Conservation (phyloP, 2,113 vertebrate genomes). For the Oreotragus oreotragus region DNA sequence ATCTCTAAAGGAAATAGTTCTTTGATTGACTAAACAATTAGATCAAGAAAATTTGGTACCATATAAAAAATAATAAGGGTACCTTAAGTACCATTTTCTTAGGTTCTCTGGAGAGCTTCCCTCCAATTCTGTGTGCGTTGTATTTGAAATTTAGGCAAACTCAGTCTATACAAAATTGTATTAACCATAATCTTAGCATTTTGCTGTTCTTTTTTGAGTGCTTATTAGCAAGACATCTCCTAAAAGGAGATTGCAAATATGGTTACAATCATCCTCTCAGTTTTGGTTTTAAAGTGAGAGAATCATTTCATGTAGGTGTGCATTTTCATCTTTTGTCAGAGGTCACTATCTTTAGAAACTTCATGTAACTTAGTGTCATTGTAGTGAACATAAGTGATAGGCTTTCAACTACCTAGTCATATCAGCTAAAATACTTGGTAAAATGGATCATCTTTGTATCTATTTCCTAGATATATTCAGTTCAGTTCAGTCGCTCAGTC, state of each 20-base stretch:
- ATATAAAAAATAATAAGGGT: slow-evolving; percentile 23
- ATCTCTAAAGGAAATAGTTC: not conserved
- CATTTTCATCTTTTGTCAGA: not conserved
- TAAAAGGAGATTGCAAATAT: not conserved
- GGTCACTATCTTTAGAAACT: not conserved
- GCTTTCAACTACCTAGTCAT: not conserved
- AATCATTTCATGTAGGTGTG: not conserved
- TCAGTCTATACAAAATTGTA: not conserved
- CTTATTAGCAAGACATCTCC: not conserved
- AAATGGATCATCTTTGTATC: not conserved
- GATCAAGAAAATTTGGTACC: not conserved
- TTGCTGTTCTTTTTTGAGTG: not conserved
- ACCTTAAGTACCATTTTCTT: not conserved
- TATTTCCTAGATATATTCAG: not conserved
- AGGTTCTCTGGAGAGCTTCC: not conserved
- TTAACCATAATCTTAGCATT: not conserved
- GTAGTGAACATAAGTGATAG: not conserved
- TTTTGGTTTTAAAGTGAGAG: not conserved
- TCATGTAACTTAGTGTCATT: not conserved
- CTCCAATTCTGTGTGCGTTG: not conserved
- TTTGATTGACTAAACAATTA: slow-evolving; percentile 7
- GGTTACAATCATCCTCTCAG: not conserved
- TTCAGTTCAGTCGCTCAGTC: too few species aligned
- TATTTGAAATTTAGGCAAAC: slow-evolving; percentile 28
- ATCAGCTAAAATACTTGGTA: not conserved